phyloP scores from a whole-genome alignment of 2,797 vertebrate genomes.

The Xyrichtys novacula region DNA sequence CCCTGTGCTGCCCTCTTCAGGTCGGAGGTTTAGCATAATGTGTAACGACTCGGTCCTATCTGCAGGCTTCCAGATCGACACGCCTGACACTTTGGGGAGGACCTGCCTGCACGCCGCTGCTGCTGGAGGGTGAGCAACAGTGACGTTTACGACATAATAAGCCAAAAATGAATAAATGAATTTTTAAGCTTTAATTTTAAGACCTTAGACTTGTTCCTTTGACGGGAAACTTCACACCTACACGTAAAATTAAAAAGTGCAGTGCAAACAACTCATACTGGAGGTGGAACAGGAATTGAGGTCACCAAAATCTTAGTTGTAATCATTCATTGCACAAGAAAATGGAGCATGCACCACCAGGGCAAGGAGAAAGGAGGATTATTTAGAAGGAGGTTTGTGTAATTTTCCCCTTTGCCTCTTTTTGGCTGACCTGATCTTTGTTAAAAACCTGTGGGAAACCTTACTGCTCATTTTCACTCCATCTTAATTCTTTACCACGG shows the following conservation, averaged over 20 bases:
- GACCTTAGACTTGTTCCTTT: background rate
- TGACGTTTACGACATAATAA: too few relatives aligned
- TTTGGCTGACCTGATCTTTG: background rate
- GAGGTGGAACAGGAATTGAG: background rate
- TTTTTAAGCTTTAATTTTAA: background rate
- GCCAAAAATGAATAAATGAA: background rate
- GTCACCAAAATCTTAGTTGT: background rate
- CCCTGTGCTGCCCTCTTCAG: slow-evolving; percentile 79
- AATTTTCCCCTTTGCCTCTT: background rate
- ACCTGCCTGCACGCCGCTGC: slow-evolving; percentile 97
- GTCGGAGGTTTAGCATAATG: slow-evolving; percentile 95
- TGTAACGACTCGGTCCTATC: slow-evolving; percentile 97
- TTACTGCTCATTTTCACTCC: background rate
- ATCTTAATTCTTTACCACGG: background rate
- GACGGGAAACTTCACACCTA: background rate
- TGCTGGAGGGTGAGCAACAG: slow-evolving; percentile 92
- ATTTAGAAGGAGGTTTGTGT: background rate
- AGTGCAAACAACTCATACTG: background rate
- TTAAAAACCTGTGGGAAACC: background rate
- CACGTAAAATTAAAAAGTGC: background rate
- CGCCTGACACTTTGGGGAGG: slow-evolving; percentile 95
- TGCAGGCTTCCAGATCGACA: slow-evolving; percentile 99
- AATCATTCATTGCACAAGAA: background rate
- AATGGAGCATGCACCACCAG: background rate
- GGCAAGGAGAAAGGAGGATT: background rate